A percentile compares a stretch with the other conserved stretches of the same genome.
Evolutionary conservation across 1,140 invertebrate species (phyloP).

Genomic region (Hycleus cichorii): DNA sequence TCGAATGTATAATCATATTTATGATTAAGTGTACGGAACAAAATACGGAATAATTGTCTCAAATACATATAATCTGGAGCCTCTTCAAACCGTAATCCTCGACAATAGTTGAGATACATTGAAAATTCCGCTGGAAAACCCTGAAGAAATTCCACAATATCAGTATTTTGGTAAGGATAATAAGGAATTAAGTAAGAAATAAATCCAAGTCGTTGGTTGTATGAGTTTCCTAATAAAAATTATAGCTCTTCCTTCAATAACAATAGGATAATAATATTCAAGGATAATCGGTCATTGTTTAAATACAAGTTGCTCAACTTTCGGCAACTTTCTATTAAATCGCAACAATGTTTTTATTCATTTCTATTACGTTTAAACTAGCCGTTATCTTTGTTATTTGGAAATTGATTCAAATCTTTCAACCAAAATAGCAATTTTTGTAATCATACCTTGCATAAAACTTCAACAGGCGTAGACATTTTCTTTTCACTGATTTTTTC

Average conservation of each 20-base stretch:
- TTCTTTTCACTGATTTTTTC: slow-evolving; percentile 92
- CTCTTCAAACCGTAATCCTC: slow-evolving; percentile 84
- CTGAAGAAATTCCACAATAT: slow-evolving; percentile 39
- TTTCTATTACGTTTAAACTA: neutral
- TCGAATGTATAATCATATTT: slow-evolving; percentile 99
- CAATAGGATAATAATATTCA: neutral
- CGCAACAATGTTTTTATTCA: neutral
- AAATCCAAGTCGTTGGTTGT: too few relatives aligned
- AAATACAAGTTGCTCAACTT: too few relatives aligned
- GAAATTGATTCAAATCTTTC: neutral
- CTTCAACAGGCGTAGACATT: slow-evolving; percentile 81
- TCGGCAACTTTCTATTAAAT: neutral
- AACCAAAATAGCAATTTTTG: neutral
- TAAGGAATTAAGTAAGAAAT: too few relatives aligned
- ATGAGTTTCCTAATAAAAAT: neutral
- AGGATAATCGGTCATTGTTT: too few relatives aligned
- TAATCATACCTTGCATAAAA: slow-evolving; percentile 67
- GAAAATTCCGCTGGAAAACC: slow-evolving; percentile 87
- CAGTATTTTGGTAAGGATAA: too few relatives aligned
- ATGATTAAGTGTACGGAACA: slow-evolving; percentile 98
- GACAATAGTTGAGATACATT: slow-evolving; percentile 92
- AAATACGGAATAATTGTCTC: slow-evolving; percentile 89
- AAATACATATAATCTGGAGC: slow-evolving; percentile 92
- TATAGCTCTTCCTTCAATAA: neutral
- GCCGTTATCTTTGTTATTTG: neutral